These are phyloP conservation scores for Ceyx margarethae DNA, from an alignment of 2,113 vertebrate species.

Conservation along the genomic window DNA sequence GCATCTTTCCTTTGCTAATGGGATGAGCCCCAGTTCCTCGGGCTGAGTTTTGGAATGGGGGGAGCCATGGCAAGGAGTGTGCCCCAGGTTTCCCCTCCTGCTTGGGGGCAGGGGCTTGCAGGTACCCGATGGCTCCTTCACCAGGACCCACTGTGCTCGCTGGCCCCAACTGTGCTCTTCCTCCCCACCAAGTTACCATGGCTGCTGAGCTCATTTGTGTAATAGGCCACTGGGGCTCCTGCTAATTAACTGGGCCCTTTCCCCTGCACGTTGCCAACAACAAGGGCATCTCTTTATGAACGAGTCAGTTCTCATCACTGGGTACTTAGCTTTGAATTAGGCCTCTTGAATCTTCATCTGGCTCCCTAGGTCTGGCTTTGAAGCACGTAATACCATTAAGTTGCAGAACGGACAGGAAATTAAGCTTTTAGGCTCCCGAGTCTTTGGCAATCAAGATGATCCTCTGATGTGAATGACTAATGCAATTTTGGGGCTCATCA, in stretches of 20 bases:
- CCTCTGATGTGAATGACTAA: background rate
- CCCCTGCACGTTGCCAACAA: fast-evolving
- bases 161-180: background rate
- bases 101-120: fast-evolving
- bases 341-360: background rate
- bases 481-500: background rate
- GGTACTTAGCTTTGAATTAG: background rate
- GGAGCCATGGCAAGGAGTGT: fast-evolving
- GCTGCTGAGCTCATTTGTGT: background rate
- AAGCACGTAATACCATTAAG: background rate
- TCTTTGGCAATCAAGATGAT: background rate
- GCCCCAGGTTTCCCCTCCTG: background rate
- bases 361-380: background rate
- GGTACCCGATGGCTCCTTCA: background rate
- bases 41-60: background rate
- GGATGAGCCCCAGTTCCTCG: background rate
- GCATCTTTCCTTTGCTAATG: background rate
- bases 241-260: background rate
- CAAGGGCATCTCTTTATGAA: background rate
- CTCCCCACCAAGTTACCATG: background rate
- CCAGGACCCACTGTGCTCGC: fast-evolving
- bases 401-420: background rate
- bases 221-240: background rate
- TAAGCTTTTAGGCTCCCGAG: background rate
- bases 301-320: background rate